Percentiles rank a stretch among this genome's conserved stretches.
Conservation (phyloP, 2,797 vertebrate genomes). For the Cynopterus sphinx region DNA sequence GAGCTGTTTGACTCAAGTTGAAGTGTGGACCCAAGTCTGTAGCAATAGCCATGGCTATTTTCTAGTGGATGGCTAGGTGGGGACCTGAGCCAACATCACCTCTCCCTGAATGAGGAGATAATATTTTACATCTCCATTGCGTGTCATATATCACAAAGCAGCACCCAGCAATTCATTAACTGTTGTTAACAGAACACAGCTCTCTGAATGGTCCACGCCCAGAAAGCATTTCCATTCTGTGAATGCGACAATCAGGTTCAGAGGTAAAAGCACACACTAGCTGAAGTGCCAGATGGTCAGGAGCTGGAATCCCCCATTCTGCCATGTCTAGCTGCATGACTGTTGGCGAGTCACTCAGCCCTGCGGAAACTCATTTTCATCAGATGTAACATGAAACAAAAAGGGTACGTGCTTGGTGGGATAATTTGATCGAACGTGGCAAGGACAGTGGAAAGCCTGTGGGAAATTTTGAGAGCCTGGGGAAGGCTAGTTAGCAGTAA, state of each 20-base stretch:
- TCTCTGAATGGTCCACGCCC: background rate
- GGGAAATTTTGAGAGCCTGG: background rate
- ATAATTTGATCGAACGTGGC: background rate
- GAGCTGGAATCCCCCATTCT: background rate
- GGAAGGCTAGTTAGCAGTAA: background rate
- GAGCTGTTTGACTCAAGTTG: slow-evolving; percentile 76
- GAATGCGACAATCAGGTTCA: background rate
- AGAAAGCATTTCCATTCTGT: background rate
- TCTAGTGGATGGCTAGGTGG: background rate
- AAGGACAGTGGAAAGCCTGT: background rate
- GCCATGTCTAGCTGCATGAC: background rate
- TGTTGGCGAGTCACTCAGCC: background rate
- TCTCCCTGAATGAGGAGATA: background rate
- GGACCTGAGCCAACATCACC: background rate
- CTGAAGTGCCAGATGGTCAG: background rate
- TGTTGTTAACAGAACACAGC: background rate
- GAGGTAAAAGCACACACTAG: background rate
- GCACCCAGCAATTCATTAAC: slow-evolving; percentile 9
- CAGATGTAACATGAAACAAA: background rate
- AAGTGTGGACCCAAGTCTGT: slow-evolving; percentile 64
- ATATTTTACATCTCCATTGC: background rate
- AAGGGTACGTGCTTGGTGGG: background rate
- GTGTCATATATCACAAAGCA: background rate
- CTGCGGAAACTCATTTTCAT: background rate
- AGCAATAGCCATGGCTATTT: slow-evolving; percentile 50